Base-by-base conservation (phyloP, 2,797 vertebrate genomes). In the Pangasius larnaudii region DNA sequence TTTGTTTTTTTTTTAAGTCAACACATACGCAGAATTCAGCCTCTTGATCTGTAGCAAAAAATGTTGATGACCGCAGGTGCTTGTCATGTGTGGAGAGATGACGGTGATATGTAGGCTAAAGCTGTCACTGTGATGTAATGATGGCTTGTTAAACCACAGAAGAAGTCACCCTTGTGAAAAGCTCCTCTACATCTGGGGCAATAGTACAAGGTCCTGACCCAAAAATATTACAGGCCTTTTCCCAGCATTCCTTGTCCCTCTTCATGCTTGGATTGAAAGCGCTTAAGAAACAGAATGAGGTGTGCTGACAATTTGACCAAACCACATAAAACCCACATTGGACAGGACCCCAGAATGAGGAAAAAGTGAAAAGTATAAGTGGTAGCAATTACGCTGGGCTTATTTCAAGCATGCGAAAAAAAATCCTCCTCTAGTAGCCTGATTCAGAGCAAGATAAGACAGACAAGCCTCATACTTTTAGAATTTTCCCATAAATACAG, bases 51-150 rank as follows among this genome's bases (percentile, higher is more conserved):
- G 65, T 53, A 42, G 46, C 46, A 79, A 86, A 69, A 74, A 49
- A 80, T 14, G 3, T 27, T 42, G 56, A 63, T 19, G n/a, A 74
- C 74, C 19, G 36, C 82, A 84, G 83, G 71, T 84, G 87, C 30
- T 72, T 85, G 83, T 89, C 85, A 86, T 89, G 67, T 67, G 88
- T 74, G 19, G 74, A 84, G 86, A 88, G 77, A 91, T 85, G 42
- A 89, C 7, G 19, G 6, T 84, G 79, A 71, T 33, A 78, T 51
- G 80, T 49, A 78, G 74, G 78, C 67, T 61, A 85, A 74, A 88
- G 58, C 75, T 69, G 84, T 92, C 84, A 89, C 51, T 77, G 27
- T 58, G 59, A 88, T 86, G 89, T 85, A 87, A 86, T 90, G 65
- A 87, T 36, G 61, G 24, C 61, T 82, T 7, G 36, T 63, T 46